Base-by-base conservation (phyloP, 2,888 invertebrate species). In the Thereva nobilitata region DNA sequence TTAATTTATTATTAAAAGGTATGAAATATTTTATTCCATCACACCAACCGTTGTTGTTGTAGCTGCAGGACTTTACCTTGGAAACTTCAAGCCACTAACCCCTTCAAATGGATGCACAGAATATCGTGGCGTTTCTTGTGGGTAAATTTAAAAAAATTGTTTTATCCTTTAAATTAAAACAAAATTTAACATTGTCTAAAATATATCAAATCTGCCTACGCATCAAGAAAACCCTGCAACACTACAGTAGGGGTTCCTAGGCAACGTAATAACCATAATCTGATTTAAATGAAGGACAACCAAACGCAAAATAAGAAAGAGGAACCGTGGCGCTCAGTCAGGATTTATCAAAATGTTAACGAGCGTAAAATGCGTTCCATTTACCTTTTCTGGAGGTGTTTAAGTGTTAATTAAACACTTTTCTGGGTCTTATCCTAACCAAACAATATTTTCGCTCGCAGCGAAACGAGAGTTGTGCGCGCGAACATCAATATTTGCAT, bases 401-500 rank as follows among this genome's bases (percentile, higher is more conserved):
- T 37, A 41, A 41, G 61, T 61, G 61, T 61, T 61, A 61, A 61
- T 61, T 61, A 61, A 50, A 61, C 12, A 50, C 50, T 23, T 50
- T 61, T 12, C 9, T 23, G 50, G 8, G 50, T 41, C 50, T 40
- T 50, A 61, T 49, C 61, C 61, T 61, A 61, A 61, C 50, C 50
- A 61, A 61, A 61, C 61, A 61, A 61, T 34, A 61, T 41, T 50
- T 50, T 8, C 41, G 10, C 35, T 41, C 9, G 35, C 35, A 50
- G 50, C 35, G 40, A n/a, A 50, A 23, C 61, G 34, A 61, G 38
- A 61, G n/a, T 50, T 61, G 23, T 61, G 40, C 34, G 10, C 50
- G 41, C 61, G 23, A 23, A 23, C 23, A 61, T 61, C 61, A 61
- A 61, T 61, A 61, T 61, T 61, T 61, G 61, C 61, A 61, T 61